These are phyloP conservation scores for Lutjanus erythropterus DNA, from an alignment of 2,113 vertebrate species.

Conservation along the genomic window DNA sequence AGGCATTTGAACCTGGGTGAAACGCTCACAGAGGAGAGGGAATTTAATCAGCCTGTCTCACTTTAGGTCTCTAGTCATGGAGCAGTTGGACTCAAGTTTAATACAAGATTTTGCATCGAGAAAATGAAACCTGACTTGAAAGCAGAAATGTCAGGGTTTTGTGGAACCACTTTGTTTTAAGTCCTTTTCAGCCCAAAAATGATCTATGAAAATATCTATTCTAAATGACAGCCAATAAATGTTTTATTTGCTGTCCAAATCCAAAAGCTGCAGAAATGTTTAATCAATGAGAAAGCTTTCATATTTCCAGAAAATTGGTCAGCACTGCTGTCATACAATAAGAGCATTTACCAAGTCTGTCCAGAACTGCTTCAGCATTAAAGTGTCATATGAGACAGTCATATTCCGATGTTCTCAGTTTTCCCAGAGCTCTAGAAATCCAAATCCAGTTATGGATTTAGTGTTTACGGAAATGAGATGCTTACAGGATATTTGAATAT, in stretches of 20 bases:
- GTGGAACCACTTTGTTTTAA: neutral
- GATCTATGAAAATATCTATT: conserved; percentile 14
- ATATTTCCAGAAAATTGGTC: conserved; percentile 44
- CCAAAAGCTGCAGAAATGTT: conserved; percentile 21
- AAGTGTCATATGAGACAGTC: conserved; percentile 70
- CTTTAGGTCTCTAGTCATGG: conserved; percentile 12
- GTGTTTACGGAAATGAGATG: conserved; percentile 80
- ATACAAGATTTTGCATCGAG: neutral
- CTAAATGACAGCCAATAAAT: conserved; percentile 7
- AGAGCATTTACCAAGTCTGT: conserved; percentile 20
- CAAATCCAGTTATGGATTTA: conserved; percentile 81
- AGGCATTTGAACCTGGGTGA: conserved; percentile 48
- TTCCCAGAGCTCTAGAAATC: conserved; percentile 70
- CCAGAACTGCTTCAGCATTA: conserved; percentile 8
- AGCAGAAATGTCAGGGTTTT: conserved; percentile 7
- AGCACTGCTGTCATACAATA: conserved; percentile 20
- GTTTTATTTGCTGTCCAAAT: conserved; percentile 2
- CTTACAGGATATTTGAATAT: conserved; percentile 80
- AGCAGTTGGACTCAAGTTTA: conserved; percentile 33
- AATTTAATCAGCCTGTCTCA: conserved; percentile 39
- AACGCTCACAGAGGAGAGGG: conserved; percentile 16
- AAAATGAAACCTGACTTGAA: conserved; percentile 25
- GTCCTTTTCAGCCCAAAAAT: neutral
- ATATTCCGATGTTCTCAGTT: conserved; percentile 54
- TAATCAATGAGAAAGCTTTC: conserved; percentile 30